A percentile compares a stretch with the other conserved stretches of the same genome.
Conservation (phyloP, 1,140 invertebrate species). For the Platorchestia sp. region DNA sequence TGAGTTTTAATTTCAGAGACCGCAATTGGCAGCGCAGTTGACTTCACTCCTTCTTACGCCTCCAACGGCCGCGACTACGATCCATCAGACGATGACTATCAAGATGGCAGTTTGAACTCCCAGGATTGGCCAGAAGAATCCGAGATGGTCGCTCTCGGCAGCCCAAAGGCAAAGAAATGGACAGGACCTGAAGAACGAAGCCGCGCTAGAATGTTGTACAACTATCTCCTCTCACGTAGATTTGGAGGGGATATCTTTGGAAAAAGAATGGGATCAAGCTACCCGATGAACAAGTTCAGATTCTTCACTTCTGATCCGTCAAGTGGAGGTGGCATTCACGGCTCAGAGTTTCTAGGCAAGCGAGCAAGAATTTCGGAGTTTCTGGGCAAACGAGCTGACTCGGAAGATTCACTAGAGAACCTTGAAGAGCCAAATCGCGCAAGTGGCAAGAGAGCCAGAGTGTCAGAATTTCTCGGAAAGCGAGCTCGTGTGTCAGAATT, state of each 20-base stretch:
- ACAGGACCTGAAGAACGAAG: slow-evolving; percentile 12
- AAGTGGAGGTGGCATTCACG: not conserved
- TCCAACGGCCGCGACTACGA: not conserved
- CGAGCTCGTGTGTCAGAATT: not conserved
- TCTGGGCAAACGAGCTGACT: not conserved
- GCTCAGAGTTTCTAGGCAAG: slow-evolving; percentile 27
- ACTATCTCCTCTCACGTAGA: slow-evolving; percentile 44
- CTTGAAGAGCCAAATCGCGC: not conserved
- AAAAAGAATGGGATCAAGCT: slow-evolving; percentile 43
- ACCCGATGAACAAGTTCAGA: slow-evolving; percentile 24
- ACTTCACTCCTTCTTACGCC: not conserved
- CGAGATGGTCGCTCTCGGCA: not conserved
- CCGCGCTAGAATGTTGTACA: slow-evolving; percentile 30
- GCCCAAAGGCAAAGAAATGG: slow-evolving; percentile 34
- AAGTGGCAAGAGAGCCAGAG: not conserved
- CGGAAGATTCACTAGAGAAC: not conserved
- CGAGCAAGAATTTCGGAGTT: slow-evolving; percentile 10
- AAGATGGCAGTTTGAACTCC: not conserved
- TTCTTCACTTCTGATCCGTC: slow-evolving; percentile 39
- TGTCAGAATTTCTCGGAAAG: slow-evolving; percentile 39
- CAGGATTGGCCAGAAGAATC: not conserved
- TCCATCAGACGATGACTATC: not conserved
- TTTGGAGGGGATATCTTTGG: slow-evolving; percentile 32
- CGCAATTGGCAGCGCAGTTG: not conserved
- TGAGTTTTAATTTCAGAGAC: not conserved